Percentiles rank a stretch among this genome's conserved stretches.
Conservation (phyloP, 2,113 vertebrate species). For the Rutilus rutilus region DNA sequence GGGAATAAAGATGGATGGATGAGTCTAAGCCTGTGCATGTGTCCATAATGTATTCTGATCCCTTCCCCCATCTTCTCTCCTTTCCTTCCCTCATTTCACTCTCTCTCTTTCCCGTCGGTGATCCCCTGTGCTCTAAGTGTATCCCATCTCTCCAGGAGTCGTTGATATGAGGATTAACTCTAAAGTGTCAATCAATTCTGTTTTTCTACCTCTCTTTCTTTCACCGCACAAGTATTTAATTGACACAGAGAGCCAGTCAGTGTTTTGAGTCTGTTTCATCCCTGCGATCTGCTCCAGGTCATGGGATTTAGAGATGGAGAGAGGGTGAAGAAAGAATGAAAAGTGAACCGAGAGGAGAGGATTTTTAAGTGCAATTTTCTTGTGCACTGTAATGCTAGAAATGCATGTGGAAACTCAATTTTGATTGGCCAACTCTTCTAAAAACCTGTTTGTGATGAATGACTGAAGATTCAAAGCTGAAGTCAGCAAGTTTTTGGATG, state of each 20-base stretch:
- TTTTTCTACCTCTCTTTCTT: conserved; percentile 58
- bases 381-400: background rate
- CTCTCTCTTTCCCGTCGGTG: conserved; percentile 61
- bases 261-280: conserved; percentile 53
- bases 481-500: background rate
- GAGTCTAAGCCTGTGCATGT: background rate
- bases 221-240: conserved; percentile 63
- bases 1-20: background rate
- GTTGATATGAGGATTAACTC: conserved; percentile 73
- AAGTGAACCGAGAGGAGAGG: conserved; percentile 16
- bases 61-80: background rate
- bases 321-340: conserved; percentile 27
- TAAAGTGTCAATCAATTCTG: conserved; percentile 75
- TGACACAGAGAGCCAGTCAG: conserved; percentile 62
- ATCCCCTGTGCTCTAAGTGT: conserved; percentile 54
- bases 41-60: conserved; percentile 22
- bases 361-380: conserved; percentile 32
- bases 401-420: conserved; percentile 5
- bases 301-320: conserved; percentile 53
- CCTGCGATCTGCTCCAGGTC: conserved; percentile 62
- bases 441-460: background rate
- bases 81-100: background rate
- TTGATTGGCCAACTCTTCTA: background rate
- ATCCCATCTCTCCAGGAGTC: conserved; percentile 64
- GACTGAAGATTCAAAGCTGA: conserved; percentile 11